Conservation (phyloP, 2,888 invertebrate species). For the Laspeyria flexula region DNA sequence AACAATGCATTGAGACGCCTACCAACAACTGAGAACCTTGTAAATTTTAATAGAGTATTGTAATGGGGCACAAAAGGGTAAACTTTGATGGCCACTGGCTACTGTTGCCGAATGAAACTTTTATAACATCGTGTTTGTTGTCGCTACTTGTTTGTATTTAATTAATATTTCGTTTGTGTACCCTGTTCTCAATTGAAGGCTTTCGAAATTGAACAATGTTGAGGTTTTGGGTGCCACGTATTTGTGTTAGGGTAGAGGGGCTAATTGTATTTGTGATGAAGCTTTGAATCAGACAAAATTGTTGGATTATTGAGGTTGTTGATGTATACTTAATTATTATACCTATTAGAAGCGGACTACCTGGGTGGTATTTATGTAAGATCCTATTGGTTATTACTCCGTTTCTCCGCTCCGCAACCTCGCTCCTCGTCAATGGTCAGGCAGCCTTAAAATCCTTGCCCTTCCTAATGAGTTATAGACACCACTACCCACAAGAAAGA, state of each 20-base stretch:
- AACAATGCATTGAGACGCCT: background rate
- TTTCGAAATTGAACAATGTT: slow-evolving; percentile 1
- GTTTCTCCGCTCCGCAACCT: too few relatives aligned
- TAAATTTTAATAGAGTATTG: background rate
- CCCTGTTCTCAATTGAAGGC: background rate
- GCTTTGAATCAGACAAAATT: background rate
- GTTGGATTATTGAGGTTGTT: too few relatives aligned
- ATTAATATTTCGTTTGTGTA: slow-evolving; percentile 26
- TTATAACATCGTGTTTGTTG: slow-evolving; percentile 19
- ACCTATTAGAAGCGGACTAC: too few relatives aligned
- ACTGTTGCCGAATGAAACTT: slow-evolving; percentile 20
- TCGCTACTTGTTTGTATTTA: slow-evolving; percentile 20
- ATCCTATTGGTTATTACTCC: too few relatives aligned
- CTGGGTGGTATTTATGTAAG: too few relatives aligned
- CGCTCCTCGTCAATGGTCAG: too few relatives aligned
- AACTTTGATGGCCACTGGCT: slow-evolving; percentile 17
- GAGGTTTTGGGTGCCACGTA: slow-evolving; percentile 5
- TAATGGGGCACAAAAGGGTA: background rate
- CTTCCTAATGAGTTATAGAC: too few relatives aligned
- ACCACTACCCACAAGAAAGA: too few relatives aligned
- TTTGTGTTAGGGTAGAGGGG: background rate
- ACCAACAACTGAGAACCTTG: background rate
- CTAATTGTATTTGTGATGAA: background rate
- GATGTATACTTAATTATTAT: too few relatives aligned
- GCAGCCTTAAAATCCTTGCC: too few relatives aligned